Base-by-base conservation (phyloP, 2,888 invertebrate genomes). In the Melieria omissa region DNA sequence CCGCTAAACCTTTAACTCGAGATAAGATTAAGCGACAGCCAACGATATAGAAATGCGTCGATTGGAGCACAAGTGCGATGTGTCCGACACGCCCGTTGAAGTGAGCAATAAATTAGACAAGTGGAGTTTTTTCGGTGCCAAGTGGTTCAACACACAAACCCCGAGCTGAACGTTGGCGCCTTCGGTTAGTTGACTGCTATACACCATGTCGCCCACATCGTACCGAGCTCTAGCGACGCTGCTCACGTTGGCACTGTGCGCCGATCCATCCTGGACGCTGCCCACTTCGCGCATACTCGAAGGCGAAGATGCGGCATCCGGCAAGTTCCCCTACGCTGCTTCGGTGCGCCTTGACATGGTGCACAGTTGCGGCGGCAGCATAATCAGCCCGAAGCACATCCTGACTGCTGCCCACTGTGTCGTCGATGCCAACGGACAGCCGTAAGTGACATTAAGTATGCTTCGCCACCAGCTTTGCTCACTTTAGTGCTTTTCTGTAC, bases 391-490 rank as follows among this genome's bases (percentile, higher is more conserved):
- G 0, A 75, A 71, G 0, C 74, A 78, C 8, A 71, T 85, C 9
- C 75, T 86, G 7, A 86, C 86, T 4, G 83, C 86, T 1, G 86
- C 85, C 5, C 86, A 86, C 64, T 86, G 86, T 67, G 73, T 82
- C 44, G 61, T 44, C 68, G 65, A 68, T n/a, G 12, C 65, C 44
- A 63, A 61, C 42, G 41, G 6, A 7, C 14, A 67, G 29, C 60
- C 65, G 73, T 73, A 44, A 71, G 71, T 57, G 46, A 3, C 7
- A 58, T 41, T 29, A 29, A 29, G 29, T 29, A 29, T 29, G 29
- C 29, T n/a, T n/a, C 2, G 29, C 6, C 7, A 44, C 12, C 6
- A 54, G 14, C 44, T 57, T 65, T n/a, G 41, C 10, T 49, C 47
- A 44, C 5, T 14, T 60, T 60, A 8, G n/a, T 3, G 4, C 55